phyloP scores from a whole-genome alignment of 2,113 vertebrate genomes.

The Chauna torquata region DNA sequence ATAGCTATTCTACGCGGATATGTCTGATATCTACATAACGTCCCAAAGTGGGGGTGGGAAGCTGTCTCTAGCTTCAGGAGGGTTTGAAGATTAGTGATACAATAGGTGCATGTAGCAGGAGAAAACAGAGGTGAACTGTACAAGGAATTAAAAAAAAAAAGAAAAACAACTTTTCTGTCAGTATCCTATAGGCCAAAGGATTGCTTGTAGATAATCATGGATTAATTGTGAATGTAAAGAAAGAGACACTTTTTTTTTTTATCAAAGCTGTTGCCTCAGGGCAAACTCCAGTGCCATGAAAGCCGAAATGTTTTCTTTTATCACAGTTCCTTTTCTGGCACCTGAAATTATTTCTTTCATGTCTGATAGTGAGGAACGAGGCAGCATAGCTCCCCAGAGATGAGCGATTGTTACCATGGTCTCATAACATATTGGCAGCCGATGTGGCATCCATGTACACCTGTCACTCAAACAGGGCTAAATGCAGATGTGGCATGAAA shows the following conservation, averaged over 20 bases:
- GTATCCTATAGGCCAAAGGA: conserved; percentile 59
- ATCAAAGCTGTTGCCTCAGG: conserved; percentile 85
- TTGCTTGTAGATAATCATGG: conserved; percentile 72
- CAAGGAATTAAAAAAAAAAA: not conserved
- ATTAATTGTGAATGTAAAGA: conserved; percentile 82
- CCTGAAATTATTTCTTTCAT: conserved; percentile 90
- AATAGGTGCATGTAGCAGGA: conserved; percentile 10
- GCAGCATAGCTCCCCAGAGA: conserved; percentile 83
- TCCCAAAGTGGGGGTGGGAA: conserved; percentile 1
- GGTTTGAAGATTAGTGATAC: conserved; percentile 47
- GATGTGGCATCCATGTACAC: conserved; percentile 80
- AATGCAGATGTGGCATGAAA: conserved; percentile 64
- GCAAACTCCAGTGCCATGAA: conserved; percentile 78
- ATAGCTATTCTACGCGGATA: conserved; percentile 22
- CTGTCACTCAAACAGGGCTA: conserved; percentile 82
- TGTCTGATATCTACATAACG: not conserved
- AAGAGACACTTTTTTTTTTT: conserved; percentile 78
- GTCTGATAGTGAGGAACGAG: conserved; percentile 78
- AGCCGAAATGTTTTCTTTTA: conserved; percentile 80
- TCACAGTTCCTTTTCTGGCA: conserved; percentile 77
- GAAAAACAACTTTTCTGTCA: conserved; percentile 35
- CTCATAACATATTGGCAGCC: conserved; percentile 84
- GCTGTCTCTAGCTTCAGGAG: conserved; percentile 26
- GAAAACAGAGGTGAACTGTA: conserved; percentile 28
- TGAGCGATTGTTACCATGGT: conserved; percentile 80